A percentile compares a stretch with the other conserved stretches of the same genome.
Conservation (phyloP, 2,888 invertebrate species). For the Erpobdella octoculata region DNA sequence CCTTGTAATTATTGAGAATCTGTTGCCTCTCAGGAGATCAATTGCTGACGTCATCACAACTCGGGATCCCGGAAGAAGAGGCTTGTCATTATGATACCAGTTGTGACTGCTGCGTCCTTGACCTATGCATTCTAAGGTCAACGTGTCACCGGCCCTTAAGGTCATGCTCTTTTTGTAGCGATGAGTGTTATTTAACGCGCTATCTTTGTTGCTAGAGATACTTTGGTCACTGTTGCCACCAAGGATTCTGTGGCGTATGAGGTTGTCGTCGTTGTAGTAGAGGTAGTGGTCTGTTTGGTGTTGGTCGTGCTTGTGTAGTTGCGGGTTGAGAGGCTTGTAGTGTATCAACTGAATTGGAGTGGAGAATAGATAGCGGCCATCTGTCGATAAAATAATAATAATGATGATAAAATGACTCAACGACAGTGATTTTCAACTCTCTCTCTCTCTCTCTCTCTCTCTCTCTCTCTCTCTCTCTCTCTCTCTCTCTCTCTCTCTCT, state of each 20-base stretch:
- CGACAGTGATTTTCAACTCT: too few relatives aligned
- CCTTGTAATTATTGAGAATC: slow-evolving; percentile 11
- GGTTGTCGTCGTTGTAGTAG: background rate
- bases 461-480: too few relatives aligned
- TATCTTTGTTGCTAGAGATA: too few relatives aligned
- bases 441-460: too few relatives aligned
- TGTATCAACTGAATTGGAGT: background rate
- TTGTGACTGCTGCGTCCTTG: background rate
- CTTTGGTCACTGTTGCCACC: background rate
- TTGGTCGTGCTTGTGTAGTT: background rate
- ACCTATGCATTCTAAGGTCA: slow-evolving; percentile 13
- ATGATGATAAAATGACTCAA: too few relatives aligned
- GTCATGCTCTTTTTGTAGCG: background rate
- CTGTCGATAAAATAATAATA: too few relatives aligned
- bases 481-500: too few relatives aligned
- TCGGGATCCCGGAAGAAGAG: background rate
- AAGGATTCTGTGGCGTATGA: background rate
- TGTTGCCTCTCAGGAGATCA: slow-evolving; percentile 8
- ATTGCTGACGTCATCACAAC: slow-evolving; percentile 15
- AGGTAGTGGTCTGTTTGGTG: background rate
- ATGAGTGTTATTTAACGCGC: background rate
- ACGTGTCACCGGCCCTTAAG: background rate
- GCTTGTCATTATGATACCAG: slow-evolving; percentile 1
- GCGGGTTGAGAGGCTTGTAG: slow-evolving; percentile 2
- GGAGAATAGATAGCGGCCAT: too few relatives aligned